Evolutionary conservation across 2,888 invertebrate species (phyloP).

Genomic region (Vandiemenella viatica): DNA sequence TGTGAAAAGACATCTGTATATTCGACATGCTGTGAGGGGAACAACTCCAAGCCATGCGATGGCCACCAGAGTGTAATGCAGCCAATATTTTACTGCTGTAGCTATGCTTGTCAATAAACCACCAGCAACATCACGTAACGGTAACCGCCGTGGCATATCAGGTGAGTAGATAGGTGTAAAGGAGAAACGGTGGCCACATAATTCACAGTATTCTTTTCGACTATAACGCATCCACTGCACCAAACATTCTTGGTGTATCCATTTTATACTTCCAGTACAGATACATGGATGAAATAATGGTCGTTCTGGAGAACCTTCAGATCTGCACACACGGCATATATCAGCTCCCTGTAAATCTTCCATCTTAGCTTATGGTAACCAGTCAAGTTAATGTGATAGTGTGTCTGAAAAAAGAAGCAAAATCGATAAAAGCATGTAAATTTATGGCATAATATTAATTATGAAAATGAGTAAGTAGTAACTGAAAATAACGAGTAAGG

Average conservation of each 20-base stretch:
- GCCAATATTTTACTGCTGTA: constrained; percentile 89
- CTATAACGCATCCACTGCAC: constrained; percentile 99
- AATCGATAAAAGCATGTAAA: no score
- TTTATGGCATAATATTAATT: no score
- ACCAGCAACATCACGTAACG: constrained; percentile 79
- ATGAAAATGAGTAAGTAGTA: no score
- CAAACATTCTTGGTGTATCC: constrained; percentile 95
- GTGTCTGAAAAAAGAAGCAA: no score
- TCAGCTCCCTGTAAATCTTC: constrained; percentile 53
- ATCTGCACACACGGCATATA: constrained; percentile 95
- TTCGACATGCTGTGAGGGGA: constrained; percentile 88
- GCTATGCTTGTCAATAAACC: constrained; percentile 80
- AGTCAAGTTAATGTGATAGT: no score
- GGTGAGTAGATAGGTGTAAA: constrained; percentile 99
- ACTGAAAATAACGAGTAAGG: no score
- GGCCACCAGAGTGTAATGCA: constrained; percentile 92
- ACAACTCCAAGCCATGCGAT: constrained; percentile 95
- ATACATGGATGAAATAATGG: constrained; percentile 97
- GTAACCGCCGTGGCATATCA: constrained; percentile 96
- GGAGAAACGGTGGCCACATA: constrained; percentile 93
- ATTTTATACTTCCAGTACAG: constrained; percentile 97
- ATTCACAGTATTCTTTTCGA: constrained; percentile 94
- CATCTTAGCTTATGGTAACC: no score
- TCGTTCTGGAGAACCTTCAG: constrained; percentile 80
- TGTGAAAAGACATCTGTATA: constrained; percentile 83